Base-by-base conservation (phyloP, 2,797 vertebrate genomes). In the Chaetodon trifasciatus region DNA sequence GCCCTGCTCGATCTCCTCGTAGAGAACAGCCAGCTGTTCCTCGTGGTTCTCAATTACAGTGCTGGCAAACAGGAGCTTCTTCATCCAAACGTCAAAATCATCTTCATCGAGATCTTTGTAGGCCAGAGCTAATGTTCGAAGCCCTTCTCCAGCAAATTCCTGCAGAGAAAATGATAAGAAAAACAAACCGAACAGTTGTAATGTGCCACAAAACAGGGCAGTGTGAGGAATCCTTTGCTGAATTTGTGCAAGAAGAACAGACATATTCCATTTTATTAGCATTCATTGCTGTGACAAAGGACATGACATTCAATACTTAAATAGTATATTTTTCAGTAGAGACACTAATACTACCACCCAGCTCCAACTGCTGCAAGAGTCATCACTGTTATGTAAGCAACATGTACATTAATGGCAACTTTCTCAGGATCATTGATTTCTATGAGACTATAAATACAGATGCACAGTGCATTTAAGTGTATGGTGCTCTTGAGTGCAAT, bases 71-170 rank as follows among this genome's bases (percentile, higher is more conserved):
- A 95, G 81, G 46, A 96, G 93, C 89, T 94, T 96, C 87, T 96
- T 95, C 71, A 93, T 91, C 97, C 97, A 97, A 61, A 95, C 89
- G 52, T 92, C 91, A 84, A 97, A 96, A 81, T 95, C 91, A 57
- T 95, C 94, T 74, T 97, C 96, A 81, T 96, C 96, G 2, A 98
- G 91, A 46, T 97, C 95, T 93, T 96, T 96, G 88, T 95, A 97
- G 8, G 97, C 96, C 17, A 97, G 93, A n/a, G 94, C 96, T 90
- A 97, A 93, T 1, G 97, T 98, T 53, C 97, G 94, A 72, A 97
- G 93, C 6, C 97, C 97, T 89, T 97, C 97, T 40, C 96, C 96
- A 13, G 96, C 97, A 93, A 97, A 98, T 79, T 97, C 96, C 97
- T 97, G 66, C 50, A 62, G 17, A 35, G 10, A 69, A 60, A 63